Base-by-base conservation (phyloP, 1,140 invertebrate genomes). In the Delia radicum region DNA sequence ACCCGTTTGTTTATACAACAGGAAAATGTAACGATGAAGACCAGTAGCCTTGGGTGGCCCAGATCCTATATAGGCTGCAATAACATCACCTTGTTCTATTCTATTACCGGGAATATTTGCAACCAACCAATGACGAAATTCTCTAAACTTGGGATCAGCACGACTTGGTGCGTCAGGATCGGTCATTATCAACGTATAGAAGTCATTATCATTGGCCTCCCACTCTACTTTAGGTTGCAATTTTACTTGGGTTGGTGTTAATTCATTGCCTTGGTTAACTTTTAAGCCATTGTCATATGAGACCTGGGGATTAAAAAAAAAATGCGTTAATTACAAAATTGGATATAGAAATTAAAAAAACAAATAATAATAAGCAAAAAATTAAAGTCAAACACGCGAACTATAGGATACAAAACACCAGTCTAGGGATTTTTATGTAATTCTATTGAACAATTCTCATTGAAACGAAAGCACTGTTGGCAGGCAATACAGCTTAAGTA, bases 91-190 rank as follows among this genome's bases (percentile, higher is more conserved):
- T 42, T 90, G 87, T 0, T 81, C 77, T 0, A 98, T 85, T 75
- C 95, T 89, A 77, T 88, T 88, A 13, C 93, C 96, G 8, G 94
- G 94, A 80, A 98, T 96, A 81, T 98, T 98, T 5, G 89, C 93
- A 1, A 98, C 92, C 0, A 98, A 84, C 96, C 96, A 98, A 85
- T 98, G 96, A 79, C 95, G 93, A 91, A 94, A 96, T 87, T 97
- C 95, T 4, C 95, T 89, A 80, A 91, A 93, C 55, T 90, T 93
- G 0, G 92, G 94, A 71, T 93, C 89, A 0, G 90, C 85, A 0
- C 95, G 90, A 79, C 92, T 94, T 10, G 96, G 96, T 29, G 84
- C 84, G 79, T 86, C 85, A 4, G 85, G 85, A 79, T 86, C 85
- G 91, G 82, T 83, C 79, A 95, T 93, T 76, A 91, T 91, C 0